Evolutionary conservation across 2,113 vertebrate genomes (phyloP), one percentile per base, ranked within the genome.

Genomic region (Tautogolabrus adspersus): DNA sequence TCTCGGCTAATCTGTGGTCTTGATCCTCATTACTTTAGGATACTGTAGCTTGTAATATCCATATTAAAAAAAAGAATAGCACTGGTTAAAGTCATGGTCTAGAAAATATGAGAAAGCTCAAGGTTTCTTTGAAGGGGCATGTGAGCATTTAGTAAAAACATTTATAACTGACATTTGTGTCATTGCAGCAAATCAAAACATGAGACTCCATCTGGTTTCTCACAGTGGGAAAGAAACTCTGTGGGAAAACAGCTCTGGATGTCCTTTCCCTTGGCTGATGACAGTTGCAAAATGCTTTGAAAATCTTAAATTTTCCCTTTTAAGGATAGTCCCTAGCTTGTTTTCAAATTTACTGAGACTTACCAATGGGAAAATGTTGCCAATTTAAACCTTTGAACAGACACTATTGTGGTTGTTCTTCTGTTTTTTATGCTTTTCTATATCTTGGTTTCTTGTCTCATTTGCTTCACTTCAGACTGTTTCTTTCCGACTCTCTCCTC

Each of bases 161-260:
- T 64, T 18, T 15, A 18, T 21, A 18, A 60, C 3, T 72, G 75
- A 72, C 68, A 52, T 81, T 42, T 54, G 61, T 55, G 66, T 85
- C 66, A 75, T 64, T 75, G 58, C 46, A 42, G 68, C 66, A 77
- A 75, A 81, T 77, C 70, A 54, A 64, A 82, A 38, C 57, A 49
- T 65, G 70, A 75, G 57, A 30, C 65, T 81, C 60, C 77, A 78
- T 85, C 69, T 85, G 86, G 79, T 77, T 89, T 87, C 86, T 84
- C 81, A 82, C 81, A 87, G 75, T 68, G 63, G 57, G 66, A 40
- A 73, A 73, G 63, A 75, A 70, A 8, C 21, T 77, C 69, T 82
- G 87, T 90, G 88, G 89, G 88, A 84, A 90, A 87, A 86, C 37
- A 0, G 15, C 34, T 57, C 66, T 79, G 54, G n/a, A 79, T 63